These are phyloP conservation scores for Pygathrix nemaeus DNA, from an alignment of 2,113 vertebrate genomes.

Conservation along the genomic window DNA sequence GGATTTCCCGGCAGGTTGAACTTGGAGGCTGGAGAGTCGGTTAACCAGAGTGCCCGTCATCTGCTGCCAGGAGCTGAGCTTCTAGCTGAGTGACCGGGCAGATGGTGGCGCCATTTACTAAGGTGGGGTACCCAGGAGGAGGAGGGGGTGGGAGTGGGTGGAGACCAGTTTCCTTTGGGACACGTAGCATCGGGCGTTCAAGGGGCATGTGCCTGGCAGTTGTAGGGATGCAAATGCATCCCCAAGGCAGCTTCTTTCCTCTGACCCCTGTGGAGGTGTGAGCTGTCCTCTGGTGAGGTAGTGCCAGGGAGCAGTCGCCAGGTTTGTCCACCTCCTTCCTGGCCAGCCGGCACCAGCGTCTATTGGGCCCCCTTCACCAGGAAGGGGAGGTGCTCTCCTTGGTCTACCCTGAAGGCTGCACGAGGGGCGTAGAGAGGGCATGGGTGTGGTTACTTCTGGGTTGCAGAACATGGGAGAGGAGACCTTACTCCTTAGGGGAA, in stretches of 20 bases:
- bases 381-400: neutral
- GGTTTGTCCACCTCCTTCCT: neutral
- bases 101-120: neutral
- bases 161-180: neutral
- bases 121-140: neutral
- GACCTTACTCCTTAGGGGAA: neutral
- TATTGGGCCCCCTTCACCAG: neutral
- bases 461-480: no score
- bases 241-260: neutral
- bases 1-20: neutral
- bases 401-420: fast-evolving
- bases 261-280: no score
- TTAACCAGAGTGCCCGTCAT: fast-evolving
- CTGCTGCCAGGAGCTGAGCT: neutral
- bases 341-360: fast-evolving
- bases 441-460: neutral
- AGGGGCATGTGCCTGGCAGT: neutral
- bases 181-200: fast-evolving
- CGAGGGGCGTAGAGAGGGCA: neutral
- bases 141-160: neutral
- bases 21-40: neutral
- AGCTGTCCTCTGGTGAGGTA: neutral
- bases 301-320: fast-evolving
- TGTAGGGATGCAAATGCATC: fast-evolving
- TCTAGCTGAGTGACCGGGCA: neutral